Base-by-base conservation (phyloP, 1,140 invertebrate species). In the Euschistus heros region DNA sequence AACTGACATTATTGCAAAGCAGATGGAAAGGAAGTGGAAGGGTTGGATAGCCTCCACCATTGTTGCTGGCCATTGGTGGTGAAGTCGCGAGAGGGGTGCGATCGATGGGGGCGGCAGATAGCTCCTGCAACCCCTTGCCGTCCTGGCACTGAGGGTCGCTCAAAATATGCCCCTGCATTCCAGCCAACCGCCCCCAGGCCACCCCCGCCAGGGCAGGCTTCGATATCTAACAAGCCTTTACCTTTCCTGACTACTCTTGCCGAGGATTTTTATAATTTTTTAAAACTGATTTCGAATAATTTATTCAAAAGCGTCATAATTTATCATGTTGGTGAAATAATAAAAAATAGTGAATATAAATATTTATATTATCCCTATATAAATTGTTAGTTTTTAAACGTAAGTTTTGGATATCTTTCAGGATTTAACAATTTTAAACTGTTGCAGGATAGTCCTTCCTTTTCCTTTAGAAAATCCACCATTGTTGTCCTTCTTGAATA, bases 81-180 rank as follows among this genome's bases (percentile, higher is more conserved):
- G 33, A 37, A 37, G 8, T 13, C 33, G 33, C 33, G 33, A 37
- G 33, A 13, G 33, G 33, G 7, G 5, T 2, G 3, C 33, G 33
- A 37, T 37, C 33, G 22, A 17, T 26, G 54, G 54, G 24, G 54
- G 54, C 54, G 54, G 54, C 24, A 50, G 2, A n/a, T 24, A 57
- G 54, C 54, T 57, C 54, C 54, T 50, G 5, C 8, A 2, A 4
- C 0, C 54, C 4, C 24, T 22, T 57, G 24, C 10, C 10, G 4
- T 26, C 54, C 54, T 57, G 54, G 5, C 24, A 13, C 24, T 57
- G 15, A 57, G 54, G 54, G 54, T 57, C 54, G 24, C 54, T 7
- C 10, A 18, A 57, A 24, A 8, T 57, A 3, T 57, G 54, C 54
- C 54, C 18, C 54, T 24, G 24, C 54, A 57, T 57, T 57, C 54